These are phyloP conservation scores for Cacoxenus indagator DNA, from an alignment of 2,888 invertebrate genomes.

Conservation along the genomic window DNA sequence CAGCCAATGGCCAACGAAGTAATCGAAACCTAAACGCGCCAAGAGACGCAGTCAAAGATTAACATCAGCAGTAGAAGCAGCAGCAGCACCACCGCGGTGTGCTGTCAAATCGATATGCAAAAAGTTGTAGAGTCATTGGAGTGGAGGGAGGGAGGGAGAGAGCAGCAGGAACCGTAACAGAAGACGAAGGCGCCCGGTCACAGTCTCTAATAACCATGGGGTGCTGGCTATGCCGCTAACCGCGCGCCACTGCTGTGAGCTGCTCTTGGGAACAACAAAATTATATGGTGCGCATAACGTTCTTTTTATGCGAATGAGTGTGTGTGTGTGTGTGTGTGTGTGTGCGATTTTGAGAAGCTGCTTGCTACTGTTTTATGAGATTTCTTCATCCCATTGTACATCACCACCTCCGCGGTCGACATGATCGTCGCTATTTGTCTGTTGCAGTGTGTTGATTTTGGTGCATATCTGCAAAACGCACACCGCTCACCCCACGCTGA, in stretches of 20 bases:
- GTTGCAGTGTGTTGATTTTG: constrained; percentile 35
- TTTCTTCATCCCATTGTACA: background rate
- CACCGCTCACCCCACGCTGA: constrained; percentile 7
- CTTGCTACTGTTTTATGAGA: constrained; percentile 2
- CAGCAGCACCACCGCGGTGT: background rate
- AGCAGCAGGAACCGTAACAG: background rate
- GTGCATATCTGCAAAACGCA: constrained; percentile 38
- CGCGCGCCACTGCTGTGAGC: constrained; percentile 31
- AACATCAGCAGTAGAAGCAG: constrained; percentile 49
- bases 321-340: constrained; percentile 13
- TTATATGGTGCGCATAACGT: constrained; percentile 46
- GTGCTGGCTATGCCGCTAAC: constrained; percentile 34
- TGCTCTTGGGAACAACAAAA: constrained; percentile 38
- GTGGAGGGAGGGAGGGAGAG: constrained; percentile 15
- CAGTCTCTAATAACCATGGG: constrained; percentile 57
- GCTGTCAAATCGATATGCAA: constrained; percentile 32
- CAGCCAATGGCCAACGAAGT: constrained; percentile 34
- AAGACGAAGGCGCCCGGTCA: background rate
- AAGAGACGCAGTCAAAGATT: constrained; percentile 40
- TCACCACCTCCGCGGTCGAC: background rate
- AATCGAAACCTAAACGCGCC: constrained; percentile 57
- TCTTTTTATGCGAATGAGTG: background rate
- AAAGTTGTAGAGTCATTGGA: constrained; percentile 7
- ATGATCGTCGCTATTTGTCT: background rate
- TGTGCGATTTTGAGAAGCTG: constrained; percentile 16